These are phyloP conservation scores for Pipa parva DNA, from an alignment of 2,113 vertebrate genomes.

Conservation along the genomic window DNA sequence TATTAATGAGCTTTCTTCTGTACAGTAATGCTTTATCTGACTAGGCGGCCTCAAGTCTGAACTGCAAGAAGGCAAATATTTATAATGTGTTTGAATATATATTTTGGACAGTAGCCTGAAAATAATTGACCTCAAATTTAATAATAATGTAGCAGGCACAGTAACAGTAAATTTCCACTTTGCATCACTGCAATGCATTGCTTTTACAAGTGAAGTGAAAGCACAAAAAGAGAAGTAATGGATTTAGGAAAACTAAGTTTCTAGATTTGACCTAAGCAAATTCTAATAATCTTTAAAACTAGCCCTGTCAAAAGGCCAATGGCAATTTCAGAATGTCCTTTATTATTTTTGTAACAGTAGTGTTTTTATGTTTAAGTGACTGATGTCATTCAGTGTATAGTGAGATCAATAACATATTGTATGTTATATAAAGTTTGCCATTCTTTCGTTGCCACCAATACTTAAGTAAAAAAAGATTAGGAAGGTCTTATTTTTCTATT, in stretches of 20 bases:
- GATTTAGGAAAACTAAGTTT: constrained; percentile 7
- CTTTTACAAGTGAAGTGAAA: neutral
- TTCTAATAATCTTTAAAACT: neutral
- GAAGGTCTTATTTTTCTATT: constrained; percentile 50
- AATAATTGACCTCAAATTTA: constrained; percentile 39
- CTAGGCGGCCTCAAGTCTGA: constrained; percentile 40
- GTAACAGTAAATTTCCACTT: constrained; percentile 21
- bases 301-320: neutral
- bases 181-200: neutral
- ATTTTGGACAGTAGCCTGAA: constrained; percentile 22
- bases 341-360: constrained; percentile 14
- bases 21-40: constrained; percentile 37
- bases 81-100: constrained; percentile 38
- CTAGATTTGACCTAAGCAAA: too few species aligned
- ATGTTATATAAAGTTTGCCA: neutral
- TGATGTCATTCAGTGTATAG: constrained; percentile 11
- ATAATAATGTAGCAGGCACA: constrained; percentile 37
- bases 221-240: neutral
- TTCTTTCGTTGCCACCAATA: neutral
- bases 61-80: constrained; percentile 36
- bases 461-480: constrained; percentile 28
- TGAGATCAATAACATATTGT: constrained; percentile 1
- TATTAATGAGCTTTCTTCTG: constrained; percentile 37
- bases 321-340: neutral
- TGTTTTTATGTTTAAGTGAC: neutral